phyloP scores from a whole-genome alignment of 2,888 invertebrate species.

The Agriotes lineatus region DNA sequence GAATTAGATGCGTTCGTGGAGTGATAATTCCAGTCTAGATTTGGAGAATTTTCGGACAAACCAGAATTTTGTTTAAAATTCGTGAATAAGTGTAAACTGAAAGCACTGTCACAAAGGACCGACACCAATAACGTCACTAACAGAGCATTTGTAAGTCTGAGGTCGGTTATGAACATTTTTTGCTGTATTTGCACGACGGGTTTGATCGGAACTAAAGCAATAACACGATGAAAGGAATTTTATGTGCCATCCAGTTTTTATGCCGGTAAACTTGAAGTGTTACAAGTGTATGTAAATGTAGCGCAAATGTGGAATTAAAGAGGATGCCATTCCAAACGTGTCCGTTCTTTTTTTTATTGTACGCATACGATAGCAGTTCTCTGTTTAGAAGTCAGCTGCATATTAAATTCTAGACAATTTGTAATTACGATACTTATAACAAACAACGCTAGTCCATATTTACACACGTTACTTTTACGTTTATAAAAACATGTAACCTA shows the following conservation, averaged over 20 bases:
- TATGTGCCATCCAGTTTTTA: conserved; percentile 11
- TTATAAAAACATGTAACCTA: too few species aligned
- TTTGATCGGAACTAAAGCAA: neutral
- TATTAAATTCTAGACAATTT: too few species aligned
- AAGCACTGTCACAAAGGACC: too few species aligned
- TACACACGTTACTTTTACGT: too few species aligned
- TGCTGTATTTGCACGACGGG: neutral
- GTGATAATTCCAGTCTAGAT: neutral
- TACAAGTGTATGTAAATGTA: conserved; percentile 1
- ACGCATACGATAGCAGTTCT: too few species aligned
- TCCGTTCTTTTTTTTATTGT: too few species aligned
- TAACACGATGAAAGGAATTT: neutral
- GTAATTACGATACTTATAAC: too few species aligned
- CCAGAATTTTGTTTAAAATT: neutral
- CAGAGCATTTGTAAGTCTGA: neutral
- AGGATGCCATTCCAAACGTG: too few species aligned
- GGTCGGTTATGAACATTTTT: neutral
- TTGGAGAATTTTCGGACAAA: neutral
- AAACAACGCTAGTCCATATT: too few species aligned
- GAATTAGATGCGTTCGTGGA: neutral
- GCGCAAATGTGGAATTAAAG: neutral
- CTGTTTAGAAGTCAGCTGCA: too few species aligned
- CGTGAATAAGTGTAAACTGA: too few species aligned
- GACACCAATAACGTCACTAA: too few species aligned
- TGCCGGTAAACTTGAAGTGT: conserved; percentile 11